A percentile compares a stretch with the other conserved stretches of the same genome.
Evolutionary conservation across 2,888 invertebrate genomes (phyloP).

Genomic region (Phengaris arion): DNA sequence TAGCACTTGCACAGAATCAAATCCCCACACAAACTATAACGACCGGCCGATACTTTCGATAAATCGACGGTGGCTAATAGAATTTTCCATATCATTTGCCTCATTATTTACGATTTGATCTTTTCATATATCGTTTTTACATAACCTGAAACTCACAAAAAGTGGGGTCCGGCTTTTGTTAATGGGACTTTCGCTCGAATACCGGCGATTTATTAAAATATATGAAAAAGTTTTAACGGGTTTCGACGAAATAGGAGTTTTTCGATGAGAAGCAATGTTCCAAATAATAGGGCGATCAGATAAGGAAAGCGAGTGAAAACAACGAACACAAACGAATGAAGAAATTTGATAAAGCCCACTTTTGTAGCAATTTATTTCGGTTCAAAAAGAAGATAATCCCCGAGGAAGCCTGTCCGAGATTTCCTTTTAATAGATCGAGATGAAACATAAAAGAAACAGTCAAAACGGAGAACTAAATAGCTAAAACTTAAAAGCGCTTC

Average conservation of each 20-base stretch:
- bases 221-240: not conserved
- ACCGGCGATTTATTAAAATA: conserved; percentile 10
- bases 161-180: not conserved
- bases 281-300: not conserved
- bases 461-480: not conserved
- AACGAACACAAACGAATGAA: conserved; percentile 6
- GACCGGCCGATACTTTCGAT: conserved; percentile 45
- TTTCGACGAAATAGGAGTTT: conserved; percentile 14
- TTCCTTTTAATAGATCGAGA: conserved; percentile 9
- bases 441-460: conserved; percentile 5
- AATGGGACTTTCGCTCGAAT: not conserved
- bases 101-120: conserved; percentile 34
- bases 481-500: not conserved
- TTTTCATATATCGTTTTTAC: conserved; percentile 28
- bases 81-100: conserved; percentile 42
- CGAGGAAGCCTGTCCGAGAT: not conserved
- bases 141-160: not conserved
- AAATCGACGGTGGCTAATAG: conserved; percentile 44
- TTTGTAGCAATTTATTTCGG: conserved; percentile 9
- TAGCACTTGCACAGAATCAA: conserved; percentile 62
- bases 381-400: conserved; percentile 9
- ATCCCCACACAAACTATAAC: conserved; percentile 47
- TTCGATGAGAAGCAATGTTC: conserved; percentile 12
- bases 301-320: conserved; percentile 20
- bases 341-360: conserved; percentile 10